These are phyloP conservation scores for Holacanthus passer DNA, from an alignment of 2,113 vertebrate genomes.

Conservation along the genomic window DNA sequence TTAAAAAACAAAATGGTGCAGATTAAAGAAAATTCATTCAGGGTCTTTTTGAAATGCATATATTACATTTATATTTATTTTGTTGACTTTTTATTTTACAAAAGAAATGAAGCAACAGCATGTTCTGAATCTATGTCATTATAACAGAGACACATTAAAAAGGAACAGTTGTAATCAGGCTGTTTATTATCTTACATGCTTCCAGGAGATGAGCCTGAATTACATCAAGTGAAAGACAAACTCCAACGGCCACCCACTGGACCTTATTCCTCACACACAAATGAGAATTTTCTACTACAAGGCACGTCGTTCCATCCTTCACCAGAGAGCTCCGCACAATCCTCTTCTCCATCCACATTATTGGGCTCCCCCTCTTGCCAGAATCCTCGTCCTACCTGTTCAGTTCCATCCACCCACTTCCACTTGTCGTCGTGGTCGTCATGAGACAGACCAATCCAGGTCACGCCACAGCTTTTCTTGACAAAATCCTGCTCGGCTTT, in stretches of 20 bases:
- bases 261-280: constrained; percentile 52
- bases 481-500: constrained; percentile 29
- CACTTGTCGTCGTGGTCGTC: background rate
- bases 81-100: background rate
- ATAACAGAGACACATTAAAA: background rate
- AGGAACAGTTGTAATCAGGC: background rate
- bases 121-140: background rate
- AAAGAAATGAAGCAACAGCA: background rate
- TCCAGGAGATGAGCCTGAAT: background rate
- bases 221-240: background rate
- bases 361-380: constrained; percentile 55
- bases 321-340: constrained; percentile 34
- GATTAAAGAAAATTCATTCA: background rate
- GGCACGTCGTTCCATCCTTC: constrained; percentile 33
- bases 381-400: background rate
- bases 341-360: background rate
- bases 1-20: background rate
- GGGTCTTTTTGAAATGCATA: too few relatives aligned
- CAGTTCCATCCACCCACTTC: constrained; percentile 55
- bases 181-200: background rate
- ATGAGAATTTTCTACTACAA: constrained; percentile 1
- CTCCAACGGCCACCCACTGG: background rate
- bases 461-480: rapidly evolving
- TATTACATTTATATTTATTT: background rate
- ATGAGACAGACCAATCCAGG: constrained; percentile 58